phyloP scores from a whole-genome alignment of 2,797 vertebrate genomes.

The Pteronotus mesoamericanus region DNA sequence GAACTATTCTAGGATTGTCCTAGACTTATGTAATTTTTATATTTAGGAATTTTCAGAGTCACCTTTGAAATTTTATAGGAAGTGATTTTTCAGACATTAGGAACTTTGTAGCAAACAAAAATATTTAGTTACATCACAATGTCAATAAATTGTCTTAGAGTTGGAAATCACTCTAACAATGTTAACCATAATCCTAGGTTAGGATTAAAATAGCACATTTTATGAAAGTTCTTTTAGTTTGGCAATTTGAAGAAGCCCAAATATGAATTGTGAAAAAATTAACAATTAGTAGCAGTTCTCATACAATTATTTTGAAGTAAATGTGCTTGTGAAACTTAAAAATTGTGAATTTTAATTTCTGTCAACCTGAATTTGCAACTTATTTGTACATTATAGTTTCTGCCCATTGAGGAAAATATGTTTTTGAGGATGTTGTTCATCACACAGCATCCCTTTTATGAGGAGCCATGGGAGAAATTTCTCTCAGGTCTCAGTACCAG shows the following conservation, averaged over 20 bases:
- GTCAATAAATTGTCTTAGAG: background rate
- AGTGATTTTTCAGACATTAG: slow-evolving; percentile 9
- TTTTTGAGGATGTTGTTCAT: slow-evolving; percentile 40
- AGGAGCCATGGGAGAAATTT: slow-evolving; percentile 42
- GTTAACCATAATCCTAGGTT: background rate
- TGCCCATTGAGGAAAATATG: slow-evolving; percentile 38
- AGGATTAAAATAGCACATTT: slow-evolving; percentile 33
- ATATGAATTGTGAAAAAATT: slow-evolving; percentile 1
- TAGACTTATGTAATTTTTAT: background rate
- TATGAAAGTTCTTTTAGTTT: background rate
- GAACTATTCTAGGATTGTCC: background rate
- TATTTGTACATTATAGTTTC: slow-evolving; percentile 58
- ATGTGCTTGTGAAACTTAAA: slow-evolving; percentile 41
- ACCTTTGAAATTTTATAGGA: slow-evolving; percentile 34
- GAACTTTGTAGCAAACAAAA: background rate
- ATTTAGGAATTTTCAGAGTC: slow-evolving; percentile 4
- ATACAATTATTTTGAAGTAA: slow-evolving; percentile 34
- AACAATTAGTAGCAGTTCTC: background rate
- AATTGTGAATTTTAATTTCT: slow-evolving; percentile 44
- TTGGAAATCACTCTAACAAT: slow-evolving; percentile 35
- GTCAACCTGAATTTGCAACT: slow-evolving; percentile 43
- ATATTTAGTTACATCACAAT: background rate
- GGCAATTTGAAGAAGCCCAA: background rate
- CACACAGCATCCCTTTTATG: slow-evolving; percentile 38
- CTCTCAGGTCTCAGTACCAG: slow-evolving; percentile 47